Base-by-base conservation (phyloP, 2,113 vertebrate species). In the Otolemur garnettii region DNA sequence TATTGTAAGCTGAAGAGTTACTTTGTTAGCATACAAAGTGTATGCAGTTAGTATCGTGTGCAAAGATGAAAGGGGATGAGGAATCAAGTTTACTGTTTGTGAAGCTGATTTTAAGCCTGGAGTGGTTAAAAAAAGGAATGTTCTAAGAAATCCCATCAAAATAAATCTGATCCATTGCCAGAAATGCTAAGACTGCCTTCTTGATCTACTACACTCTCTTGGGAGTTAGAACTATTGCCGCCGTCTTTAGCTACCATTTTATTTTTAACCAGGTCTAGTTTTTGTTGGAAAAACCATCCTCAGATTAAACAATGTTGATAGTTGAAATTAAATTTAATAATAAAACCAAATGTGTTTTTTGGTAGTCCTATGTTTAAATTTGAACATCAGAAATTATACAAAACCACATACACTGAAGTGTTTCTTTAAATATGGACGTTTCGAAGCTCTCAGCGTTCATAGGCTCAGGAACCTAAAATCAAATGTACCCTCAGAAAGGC, bases 201-300 rank as follows among this genome's bases (percentile, higher is more conserved):
- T 90, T 60, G 66, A 45, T 62, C 74, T 75, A 50, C 82, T 26
- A 30, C 55, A 57, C 42, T 83, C 94, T 96, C 91, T 78, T 92
- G 74, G 60, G 96, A 91, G 17, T 64, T 77, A 81, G 45, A 79
- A 86, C 50, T 59, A 92, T 53, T 94, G 64, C 66, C 92, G 64
- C 66, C 92, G 94, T 95, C 90, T 95, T 59, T 86, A 95, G 72
- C 94, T 91, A 81, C 45, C 33, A 35, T 62, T 96, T 96, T 95
- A 88, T 94, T 97, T 97, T 91, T 92, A 96, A 92, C 87, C 74
- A 81, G 21, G 19, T 90, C 93, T 94, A 87, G 80, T 60, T 96
- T 88, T 95, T 93, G 53, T 82, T 96, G 78, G 71, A 82, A 78
- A 96, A 92, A 91, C 79, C 79, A 45, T 75, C 33, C 21, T 87